phyloP scores from a whole-genome alignment of 1,140 invertebrate genomes.

The Drosophila sechellia region DNA sequence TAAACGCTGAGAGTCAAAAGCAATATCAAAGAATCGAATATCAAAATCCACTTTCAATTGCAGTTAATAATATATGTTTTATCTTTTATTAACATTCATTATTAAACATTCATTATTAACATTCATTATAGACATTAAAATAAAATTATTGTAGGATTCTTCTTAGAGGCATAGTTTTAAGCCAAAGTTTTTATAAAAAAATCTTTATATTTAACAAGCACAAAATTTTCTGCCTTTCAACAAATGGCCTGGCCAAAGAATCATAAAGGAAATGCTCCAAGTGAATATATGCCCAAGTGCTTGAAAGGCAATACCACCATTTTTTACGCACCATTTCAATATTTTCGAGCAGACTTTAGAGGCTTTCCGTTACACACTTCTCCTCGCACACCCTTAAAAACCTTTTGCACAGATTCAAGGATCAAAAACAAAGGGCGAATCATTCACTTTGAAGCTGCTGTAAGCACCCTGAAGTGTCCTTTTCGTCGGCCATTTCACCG shows the following conservation, averaged over 20 bases:
- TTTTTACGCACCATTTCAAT: slow-evolving; percentile 50
- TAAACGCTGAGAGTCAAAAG: background rate
- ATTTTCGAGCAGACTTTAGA: slow-evolving; percentile 44
- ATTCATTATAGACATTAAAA: too few relatives aligned
- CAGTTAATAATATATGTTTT: too few relatives aligned
- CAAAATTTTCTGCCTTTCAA: background rate
- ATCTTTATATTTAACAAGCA: background rate
- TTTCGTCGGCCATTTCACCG: slow-evolving; percentile 59
- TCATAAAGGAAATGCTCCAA: slow-evolving; percentile 10
- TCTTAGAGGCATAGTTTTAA: too few relatives aligned
- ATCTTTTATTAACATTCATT: too few relatives aligned
- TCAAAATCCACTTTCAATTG: too few relatives aligned
- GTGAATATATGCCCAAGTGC: slow-evolving; percentile 43
- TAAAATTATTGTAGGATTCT: too few relatives aligned
- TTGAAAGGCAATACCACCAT: slow-evolving; percentile 36
- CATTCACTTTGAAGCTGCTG: slow-evolving; percentile 69
- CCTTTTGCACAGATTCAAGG: slow-evolving; percentile 40
- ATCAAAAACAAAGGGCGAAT: slow-evolving; percentile 68
- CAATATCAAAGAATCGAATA: background rate
- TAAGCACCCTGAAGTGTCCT: slow-evolving; percentile 66
- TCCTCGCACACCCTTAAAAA: slow-evolving; percentile 13
- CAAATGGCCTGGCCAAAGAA: slow-evolving; percentile 1
- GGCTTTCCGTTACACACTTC: slow-evolving; percentile 56
- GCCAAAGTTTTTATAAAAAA: background rate
- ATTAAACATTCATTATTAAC: too few relatives aligned